Evolutionary conservation across 92 coral and sea anemone genomes (phyloP).

Genomic region (Porites divaricata): DNA sequence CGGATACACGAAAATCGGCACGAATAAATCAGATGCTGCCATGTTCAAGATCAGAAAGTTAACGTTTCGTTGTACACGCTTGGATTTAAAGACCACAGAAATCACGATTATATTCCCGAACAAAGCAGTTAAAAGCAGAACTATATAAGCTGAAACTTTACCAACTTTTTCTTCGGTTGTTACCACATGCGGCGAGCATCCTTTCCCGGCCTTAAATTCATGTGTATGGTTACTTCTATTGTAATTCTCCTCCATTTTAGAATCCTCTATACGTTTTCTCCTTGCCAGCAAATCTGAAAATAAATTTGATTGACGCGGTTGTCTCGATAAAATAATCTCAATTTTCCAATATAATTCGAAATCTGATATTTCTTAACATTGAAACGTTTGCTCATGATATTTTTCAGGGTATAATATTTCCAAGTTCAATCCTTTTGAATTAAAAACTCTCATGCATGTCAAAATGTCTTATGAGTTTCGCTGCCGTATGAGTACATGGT

Average conservation of each 20-base stretch:
- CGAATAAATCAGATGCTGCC: conserved; percentile 36
- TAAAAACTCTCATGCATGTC: not conserved
- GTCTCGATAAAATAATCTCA: not conserved
- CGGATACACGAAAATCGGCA: conserved; percentile 28
- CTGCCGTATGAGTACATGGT: not conserved
- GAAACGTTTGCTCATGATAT: not conserved
- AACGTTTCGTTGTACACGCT: conserved; percentile 16
- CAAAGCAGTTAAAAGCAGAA: conserved; percentile 14
- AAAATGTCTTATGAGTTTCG: not conserved
- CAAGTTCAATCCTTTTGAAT: too few relatives aligned
- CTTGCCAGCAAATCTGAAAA: too few relatives aligned
- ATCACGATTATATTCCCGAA: conserved; percentile 20
- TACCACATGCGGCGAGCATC: not conserved
- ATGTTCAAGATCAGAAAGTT: conserved; percentile 40
- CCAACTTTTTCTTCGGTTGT: conserved; percentile 25
- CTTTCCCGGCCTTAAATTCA: not conserved
- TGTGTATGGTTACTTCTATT: conserved; percentile 26
- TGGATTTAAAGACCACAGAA: conserved; percentile 20
- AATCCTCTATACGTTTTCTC: too few relatives aligned
- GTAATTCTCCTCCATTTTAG: conserved; percentile 1
- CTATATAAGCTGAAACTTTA: conserved; percentile 27
- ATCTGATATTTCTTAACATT: not conserved
- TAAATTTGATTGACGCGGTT: not conserved
- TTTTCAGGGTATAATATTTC: too few relatives aligned
- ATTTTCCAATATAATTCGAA: not conserved